These are phyloP conservation scores for Tragelaphus strepsiceros DNA, from an alignment of 2,113 vertebrate species.

Conservation along the genomic window DNA sequence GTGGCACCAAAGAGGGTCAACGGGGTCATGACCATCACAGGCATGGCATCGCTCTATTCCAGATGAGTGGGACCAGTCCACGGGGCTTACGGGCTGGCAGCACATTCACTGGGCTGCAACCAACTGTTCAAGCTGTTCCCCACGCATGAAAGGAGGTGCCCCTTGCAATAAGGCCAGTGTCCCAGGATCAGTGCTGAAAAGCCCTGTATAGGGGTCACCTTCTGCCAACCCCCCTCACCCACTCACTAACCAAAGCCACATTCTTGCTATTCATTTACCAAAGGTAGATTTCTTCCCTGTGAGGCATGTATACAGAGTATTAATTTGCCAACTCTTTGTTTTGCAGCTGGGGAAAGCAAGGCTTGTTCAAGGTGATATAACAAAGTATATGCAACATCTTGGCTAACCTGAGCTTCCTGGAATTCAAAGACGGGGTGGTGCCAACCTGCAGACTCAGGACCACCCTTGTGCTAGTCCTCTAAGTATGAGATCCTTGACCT, in stretches of 20 bases:
- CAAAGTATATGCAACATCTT: background rate
- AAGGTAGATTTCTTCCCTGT: background rate
- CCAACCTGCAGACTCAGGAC: background rate
- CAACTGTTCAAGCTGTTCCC: background rate
- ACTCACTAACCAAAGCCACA: background rate
- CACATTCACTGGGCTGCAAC: background rate
- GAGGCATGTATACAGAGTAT: background rate
- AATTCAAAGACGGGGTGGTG: background rate
- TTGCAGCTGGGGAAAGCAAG: background rate
- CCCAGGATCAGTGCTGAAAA: background rate
- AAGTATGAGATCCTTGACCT: background rate
- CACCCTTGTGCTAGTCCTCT: background rate
- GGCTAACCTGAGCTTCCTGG: background rate
- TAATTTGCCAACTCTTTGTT: background rate
- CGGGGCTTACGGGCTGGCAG: rapidly evolving
- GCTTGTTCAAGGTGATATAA: background rate
- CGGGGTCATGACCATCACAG: rapidly evolving
- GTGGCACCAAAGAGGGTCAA: background rate
- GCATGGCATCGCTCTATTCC: background rate
- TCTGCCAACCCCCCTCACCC: background rate
- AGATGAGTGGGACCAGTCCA: background rate
- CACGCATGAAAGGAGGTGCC: background rate
- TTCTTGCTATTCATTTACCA: background rate
- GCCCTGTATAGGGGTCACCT: background rate
- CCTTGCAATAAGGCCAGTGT: background rate